These are phyloP conservation scores for Piezodorus guildinii DNA, from an alignment of 1,140 invertebrate species.

Conservation along the genomic window DNA sequence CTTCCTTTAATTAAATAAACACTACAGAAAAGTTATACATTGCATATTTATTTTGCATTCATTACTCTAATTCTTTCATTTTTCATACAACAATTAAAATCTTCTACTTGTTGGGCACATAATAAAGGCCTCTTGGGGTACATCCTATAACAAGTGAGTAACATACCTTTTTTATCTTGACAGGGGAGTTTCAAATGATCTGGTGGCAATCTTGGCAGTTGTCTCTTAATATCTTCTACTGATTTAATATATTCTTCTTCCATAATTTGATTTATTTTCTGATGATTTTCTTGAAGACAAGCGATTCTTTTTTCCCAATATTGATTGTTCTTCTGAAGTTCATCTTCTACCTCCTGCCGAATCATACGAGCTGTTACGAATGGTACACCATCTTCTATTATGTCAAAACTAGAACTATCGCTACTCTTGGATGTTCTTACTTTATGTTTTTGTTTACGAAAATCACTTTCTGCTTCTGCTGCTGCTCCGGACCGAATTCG, in stretches of 20 bases:
- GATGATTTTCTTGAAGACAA: neutral
- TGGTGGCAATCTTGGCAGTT: slow-evolving; percentile 3
- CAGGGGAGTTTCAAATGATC: neutral
- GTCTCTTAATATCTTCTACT: neutral
- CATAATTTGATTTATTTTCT: slow-evolving; percentile 12
- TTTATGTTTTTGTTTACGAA: neutral
- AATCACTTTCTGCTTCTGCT: neutral
- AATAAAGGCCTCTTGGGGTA: slow-evolving; percentile 2
- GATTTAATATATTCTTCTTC: slow-evolving; percentile 13
- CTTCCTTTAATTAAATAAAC: no score
- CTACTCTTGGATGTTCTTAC: slow-evolving; percentile 6
- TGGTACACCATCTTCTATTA: neutral
- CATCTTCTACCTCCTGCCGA: slow-evolving; percentile 12
- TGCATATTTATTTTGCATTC: neutral
- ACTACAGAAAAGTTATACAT: no score
- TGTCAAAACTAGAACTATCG: slow-evolving; percentile 3
- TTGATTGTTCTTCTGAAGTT: slow-evolving; percentile 14
- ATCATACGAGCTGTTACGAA: slow-evolving; percentile 7
- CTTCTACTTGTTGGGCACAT: slow-evolving; percentile 9
- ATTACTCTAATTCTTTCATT: slow-evolving; percentile 1
- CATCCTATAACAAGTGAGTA: slow-evolving; percentile 7
- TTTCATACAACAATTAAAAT: slow-evolving; percentile 10
- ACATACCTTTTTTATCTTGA: slow-evolving; percentile 11
- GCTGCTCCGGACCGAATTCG: neutral
- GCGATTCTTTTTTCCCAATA: slow-evolving; percentile 9